Conservation (phyloP, 2,113 vertebrate species). For the Climacteris rufus region DNA sequence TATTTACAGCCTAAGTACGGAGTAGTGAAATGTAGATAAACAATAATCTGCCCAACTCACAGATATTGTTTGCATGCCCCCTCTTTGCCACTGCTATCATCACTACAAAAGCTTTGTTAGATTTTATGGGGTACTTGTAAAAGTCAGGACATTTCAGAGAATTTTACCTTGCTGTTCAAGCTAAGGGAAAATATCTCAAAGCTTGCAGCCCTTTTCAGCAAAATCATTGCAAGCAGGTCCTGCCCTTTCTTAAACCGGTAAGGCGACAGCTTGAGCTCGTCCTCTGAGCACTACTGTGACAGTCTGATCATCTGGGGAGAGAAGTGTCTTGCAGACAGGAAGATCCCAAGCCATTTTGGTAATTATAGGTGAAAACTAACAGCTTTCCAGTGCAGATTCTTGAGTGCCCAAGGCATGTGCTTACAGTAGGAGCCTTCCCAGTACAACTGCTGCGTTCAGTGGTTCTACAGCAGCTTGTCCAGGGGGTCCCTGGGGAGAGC, state of each 20-base stretch:
- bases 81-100: background rate
- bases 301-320: conserved; percentile 23
- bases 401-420: background rate
- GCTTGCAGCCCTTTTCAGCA: background rate
- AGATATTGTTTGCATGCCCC: background rate
- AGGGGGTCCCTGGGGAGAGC: background rate
- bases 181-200: background rate
- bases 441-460: background rate
- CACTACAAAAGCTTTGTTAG: background rate
- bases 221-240: background rate
- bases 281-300: background rate
- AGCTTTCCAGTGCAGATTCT: conserved; percentile 1
- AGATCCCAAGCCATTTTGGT: conserved; percentile 6
- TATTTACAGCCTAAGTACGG: background rate
- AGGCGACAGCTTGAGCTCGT: background rate
- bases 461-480: background rate
- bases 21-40: background rate
- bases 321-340: background rate
- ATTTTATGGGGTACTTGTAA: background rate
- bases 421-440: background rate
- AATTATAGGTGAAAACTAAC: conserved; percentile 47
- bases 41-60: background rate
- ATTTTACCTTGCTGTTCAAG: background rate
- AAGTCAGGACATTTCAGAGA: background rate
- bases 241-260: background rate